Evolutionary conservation across 2,888 invertebrate genomes (phyloP).

Genomic region (Eupithecia vulgata): DNA sequence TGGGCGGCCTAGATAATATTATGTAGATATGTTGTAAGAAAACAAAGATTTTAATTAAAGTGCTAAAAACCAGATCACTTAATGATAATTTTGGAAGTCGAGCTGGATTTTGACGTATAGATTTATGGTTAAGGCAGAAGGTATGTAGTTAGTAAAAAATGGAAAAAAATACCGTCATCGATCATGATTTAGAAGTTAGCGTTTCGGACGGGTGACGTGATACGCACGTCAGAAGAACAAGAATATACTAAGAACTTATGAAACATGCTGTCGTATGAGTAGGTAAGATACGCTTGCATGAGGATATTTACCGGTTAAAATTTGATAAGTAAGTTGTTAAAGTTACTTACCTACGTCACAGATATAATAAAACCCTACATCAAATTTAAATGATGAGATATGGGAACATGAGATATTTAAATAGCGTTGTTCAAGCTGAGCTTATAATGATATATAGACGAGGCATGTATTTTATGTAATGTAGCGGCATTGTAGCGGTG

Average conservation of each 20-base stretch:
- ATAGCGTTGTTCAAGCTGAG: not conserved
- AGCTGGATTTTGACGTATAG: not conserved
- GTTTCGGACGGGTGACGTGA: not conserved
- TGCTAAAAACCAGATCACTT: not conserved
- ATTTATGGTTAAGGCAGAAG: not conserved
- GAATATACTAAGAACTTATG: not conserved
- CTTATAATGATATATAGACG: not conserved
- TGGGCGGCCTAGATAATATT: too few species aligned
- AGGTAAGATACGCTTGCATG: not conserved
- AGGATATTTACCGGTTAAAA: not conserved
- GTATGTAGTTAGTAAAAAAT: not conserved
- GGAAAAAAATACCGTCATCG: not conserved
- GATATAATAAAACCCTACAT: not conserved
- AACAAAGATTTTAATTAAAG: not conserved
- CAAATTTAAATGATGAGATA: not conserved
- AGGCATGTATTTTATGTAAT: too few species aligned
- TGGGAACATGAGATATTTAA: not conserved
- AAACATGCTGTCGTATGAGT: not conserved
- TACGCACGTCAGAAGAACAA: not conserved
- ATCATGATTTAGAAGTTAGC: not conserved
- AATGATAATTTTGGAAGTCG: not conserved
- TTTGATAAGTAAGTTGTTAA: not conserved
- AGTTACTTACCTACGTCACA: too few species aligned
- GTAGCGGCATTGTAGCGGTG: too few species aligned
- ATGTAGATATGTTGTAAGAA: not conserved